A percentile compares a stretch with the other conserved stretches of the same genome.
Conservation (phyloP, 35 echinoderm and acorn worm species). For the Chiridota heheva region DNA sequence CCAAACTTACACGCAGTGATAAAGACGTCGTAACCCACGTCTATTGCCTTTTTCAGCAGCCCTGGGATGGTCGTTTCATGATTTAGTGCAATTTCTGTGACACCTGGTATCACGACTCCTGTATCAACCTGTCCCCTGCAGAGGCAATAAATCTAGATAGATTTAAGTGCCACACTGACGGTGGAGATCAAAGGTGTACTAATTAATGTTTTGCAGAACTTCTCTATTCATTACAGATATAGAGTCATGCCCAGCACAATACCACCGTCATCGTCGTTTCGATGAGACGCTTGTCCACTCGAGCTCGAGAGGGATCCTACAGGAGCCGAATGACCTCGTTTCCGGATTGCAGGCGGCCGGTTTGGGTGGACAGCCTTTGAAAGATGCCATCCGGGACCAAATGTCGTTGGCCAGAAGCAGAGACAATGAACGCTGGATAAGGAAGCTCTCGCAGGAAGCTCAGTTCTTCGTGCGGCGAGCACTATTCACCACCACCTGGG, state of each 20-base stretch:
- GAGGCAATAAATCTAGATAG: conserved; percentile 33
- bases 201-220: not conserved
- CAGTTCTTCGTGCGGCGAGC: not conserved
- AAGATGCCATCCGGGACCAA: not conserved
- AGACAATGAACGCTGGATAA: not conserved
- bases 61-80: conserved; percentile 24
- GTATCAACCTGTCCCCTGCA: conserved; percentile 31
- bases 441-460: not conserved
- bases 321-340: not conserved
- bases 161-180: conserved; percentile 27
- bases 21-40: not conserved
- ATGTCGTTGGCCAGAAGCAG: not conserved
- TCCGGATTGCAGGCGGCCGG: not conserved
- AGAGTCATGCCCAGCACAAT: not conserved
- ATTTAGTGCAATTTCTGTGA: conserved; percentile 42
- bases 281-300: not conserved
- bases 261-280: too few species aligned
- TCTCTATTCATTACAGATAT: not conserved
- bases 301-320: not conserved
- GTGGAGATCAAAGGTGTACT: not conserved
- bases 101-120: conserved; percentile 35
- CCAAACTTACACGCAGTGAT: not conserved
- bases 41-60: conserved; percentile 42
- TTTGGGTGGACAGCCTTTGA: not conserved
- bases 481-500: not conserved